These are phyloP conservation scores for Zaprionus lachaisei DNA, from an alignment of 1,140 invertebrate genomes.

Conservation along the genomic window DNA sequence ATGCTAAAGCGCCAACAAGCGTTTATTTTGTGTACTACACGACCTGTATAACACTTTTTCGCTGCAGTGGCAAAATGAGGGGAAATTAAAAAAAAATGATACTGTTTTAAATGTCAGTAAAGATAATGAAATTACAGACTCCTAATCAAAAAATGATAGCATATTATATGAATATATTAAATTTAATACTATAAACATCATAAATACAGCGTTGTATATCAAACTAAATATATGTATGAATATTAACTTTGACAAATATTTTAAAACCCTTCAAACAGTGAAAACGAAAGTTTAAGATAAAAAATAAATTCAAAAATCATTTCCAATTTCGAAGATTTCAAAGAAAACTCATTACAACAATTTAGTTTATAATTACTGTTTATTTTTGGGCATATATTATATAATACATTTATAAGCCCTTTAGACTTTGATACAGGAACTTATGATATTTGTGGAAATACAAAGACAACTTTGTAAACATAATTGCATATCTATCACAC, in stretches of 20 bases:
- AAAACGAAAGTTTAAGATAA: too few relatives aligned
- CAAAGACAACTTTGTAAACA: neutral
- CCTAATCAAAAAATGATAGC: too few relatives aligned
- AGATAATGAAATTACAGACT: too few relatives aligned
- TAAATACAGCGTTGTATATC: too few relatives aligned
- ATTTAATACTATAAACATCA: too few relatives aligned
- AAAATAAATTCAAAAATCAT: too few relatives aligned
- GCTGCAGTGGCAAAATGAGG: neutral
- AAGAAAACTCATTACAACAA: neutral
- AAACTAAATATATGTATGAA: too few relatives aligned
- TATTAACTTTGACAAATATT: too few relatives aligned
- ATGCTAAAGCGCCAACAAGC: neutral
- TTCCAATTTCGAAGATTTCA: too few relatives aligned
- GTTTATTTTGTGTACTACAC: neutral
- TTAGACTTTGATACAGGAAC: slow-evolving; percentile 5
- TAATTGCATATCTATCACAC: slow-evolving; percentile 1
- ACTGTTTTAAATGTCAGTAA: neutral
- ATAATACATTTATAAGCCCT: slow-evolving; percentile 3
- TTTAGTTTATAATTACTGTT: neutral
- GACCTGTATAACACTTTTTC: neutral
- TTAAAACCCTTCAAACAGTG: too few relatives aligned
- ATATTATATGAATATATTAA: too few relatives aligned
- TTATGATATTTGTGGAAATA: neutral
- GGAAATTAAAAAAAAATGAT: too few relatives aligned
- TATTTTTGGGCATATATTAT: neutral